These are phyloP conservation scores for Ranitomeya variabilis DNA, from an alignment of 2,113 vertebrate species.

Conservation along the genomic window DNA sequence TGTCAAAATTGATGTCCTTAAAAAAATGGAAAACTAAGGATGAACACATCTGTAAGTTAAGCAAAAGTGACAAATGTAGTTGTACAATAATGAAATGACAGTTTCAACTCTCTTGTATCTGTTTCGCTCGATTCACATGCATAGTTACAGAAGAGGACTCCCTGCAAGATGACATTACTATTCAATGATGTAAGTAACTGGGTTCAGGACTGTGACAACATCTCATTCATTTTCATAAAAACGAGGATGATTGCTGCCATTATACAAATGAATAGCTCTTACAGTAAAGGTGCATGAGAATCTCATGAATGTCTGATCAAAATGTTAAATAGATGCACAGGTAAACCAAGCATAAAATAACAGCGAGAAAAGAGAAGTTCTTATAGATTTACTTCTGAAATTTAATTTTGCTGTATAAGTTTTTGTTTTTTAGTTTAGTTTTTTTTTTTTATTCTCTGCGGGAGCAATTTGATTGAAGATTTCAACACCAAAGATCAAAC, in stretches of 20 bases:
- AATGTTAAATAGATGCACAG: not conserved
- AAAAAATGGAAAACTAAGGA: no score
- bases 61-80: no score
- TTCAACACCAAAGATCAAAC: not conserved
- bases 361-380: not conserved
- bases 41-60: no score
- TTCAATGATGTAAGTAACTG: not conserved
- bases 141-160: not conserved
- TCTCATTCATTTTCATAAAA: slow-evolving; percentile 8
- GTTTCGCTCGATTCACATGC: not conserved
- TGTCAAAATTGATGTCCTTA: no score
- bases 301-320: not conserved
- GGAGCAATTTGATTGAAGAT: slow-evolving; percentile 15
- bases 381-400: not conserved
- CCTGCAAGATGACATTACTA: not conserved
- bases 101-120: not conserved
- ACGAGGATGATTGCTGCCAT: slow-evolving; percentile 17
- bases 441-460: not conserved
- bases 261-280: slow-evolving; percentile 5
- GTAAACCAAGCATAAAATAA: not conserved
- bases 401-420: slow-evolving; percentile 24
- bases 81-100: not conserved
- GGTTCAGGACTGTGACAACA: not conserved
- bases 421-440: not conserved
- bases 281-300: not conserved